A percentile compares a stretch with the other conserved stretches of the same genome.
phyloP scores from a whole-genome alignment of 2,888 invertebrate species.

The Zygothrica quintamaculata region DNA sequence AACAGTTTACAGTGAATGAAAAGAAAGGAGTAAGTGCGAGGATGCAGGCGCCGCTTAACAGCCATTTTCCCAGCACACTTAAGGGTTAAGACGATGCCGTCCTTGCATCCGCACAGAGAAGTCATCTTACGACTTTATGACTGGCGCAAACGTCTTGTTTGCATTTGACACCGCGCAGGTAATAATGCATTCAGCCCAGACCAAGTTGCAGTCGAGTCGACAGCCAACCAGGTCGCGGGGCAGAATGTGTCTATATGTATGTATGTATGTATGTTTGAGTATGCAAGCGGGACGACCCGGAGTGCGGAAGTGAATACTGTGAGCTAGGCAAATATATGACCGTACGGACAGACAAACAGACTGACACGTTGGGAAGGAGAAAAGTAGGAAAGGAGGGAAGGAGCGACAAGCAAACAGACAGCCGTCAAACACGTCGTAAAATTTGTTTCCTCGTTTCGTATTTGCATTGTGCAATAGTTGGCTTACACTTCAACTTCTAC shows the following conservation, averaged over 20 bases:
- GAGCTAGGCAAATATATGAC: constrained; percentile 38
- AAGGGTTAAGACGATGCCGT: constrained; percentile 50
- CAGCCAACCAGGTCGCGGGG: constrained; percentile 57
- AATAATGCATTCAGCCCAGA: constrained; percentile 70
- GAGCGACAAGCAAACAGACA: constrained; percentile 55
- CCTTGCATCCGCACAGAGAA: constrained; percentile 42
- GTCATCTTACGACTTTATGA: constrained; percentile 69
- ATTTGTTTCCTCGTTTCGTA: constrained; percentile 73
- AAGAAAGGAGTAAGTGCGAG: background rate
- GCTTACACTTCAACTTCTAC: constrained; percentile 39
- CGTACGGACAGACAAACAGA: constrained; percentile 22
- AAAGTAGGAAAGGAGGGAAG: constrained; percentile 25
- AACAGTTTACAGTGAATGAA: background rate
- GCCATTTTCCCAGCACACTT: constrained; percentile 37
- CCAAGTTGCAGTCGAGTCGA: constrained; percentile 18
- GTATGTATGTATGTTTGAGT: no score
- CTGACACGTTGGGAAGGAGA: background rate
- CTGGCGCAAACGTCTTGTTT: constrained; percentile 77
- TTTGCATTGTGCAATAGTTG: constrained; percentile 68
- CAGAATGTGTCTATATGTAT: no score
- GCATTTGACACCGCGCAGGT: constrained; percentile 74
- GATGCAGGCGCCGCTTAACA: constrained; percentile 37
- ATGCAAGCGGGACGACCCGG: constrained; percentile 26
- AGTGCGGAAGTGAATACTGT: constrained; percentile 71
- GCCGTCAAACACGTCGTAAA: constrained; percentile 83